phyloP scores from a whole-genome alignment of 1,140 invertebrate species.

The Branchinecta lindahli region DNA sequence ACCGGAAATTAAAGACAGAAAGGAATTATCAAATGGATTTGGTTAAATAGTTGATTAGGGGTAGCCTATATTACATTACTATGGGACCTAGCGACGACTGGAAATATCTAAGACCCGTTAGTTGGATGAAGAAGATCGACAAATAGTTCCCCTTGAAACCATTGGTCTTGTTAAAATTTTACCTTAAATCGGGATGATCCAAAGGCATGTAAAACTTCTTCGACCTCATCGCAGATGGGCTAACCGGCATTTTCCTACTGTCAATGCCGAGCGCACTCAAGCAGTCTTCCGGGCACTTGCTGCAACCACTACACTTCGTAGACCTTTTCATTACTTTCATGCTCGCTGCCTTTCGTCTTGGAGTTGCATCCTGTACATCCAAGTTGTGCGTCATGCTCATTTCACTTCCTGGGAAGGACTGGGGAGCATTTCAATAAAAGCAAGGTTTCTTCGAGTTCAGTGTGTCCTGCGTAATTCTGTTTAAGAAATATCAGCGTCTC shows the following conservation, averaged over 20 bases:
- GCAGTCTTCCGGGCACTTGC: not conserved
- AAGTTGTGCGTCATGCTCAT: not conserved
- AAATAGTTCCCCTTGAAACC: too few relatives aligned
- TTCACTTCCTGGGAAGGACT: not conserved
- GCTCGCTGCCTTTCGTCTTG: not conserved
- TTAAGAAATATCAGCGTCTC: too few relatives aligned
- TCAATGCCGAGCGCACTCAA: not conserved
- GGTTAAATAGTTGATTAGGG: too few relatives aligned
- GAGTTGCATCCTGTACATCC: not conserved
- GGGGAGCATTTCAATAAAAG: not conserved
- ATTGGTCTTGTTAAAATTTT: not conserved
- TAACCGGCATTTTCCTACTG: not conserved
- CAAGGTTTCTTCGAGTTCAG: too few relatives aligned
- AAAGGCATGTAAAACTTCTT: not conserved
- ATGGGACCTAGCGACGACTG: too few relatives aligned
- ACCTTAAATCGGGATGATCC: constrained; percentile 3
- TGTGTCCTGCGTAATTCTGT: too few relatives aligned
- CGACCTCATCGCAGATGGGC: not conserved
- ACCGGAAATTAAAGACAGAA: too few relatives aligned
- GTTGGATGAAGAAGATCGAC: too few relatives aligned
- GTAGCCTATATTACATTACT: too few relatives aligned
- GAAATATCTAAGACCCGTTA: too few relatives aligned
- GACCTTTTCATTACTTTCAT: not conserved
- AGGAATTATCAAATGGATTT: too few relatives aligned
- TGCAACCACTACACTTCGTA: not conserved